These are phyloP conservation scores for Lacanobia wlatinum DNA, from an alignment of 2,888 invertebrate species.

Conservation along the genomic window DNA sequence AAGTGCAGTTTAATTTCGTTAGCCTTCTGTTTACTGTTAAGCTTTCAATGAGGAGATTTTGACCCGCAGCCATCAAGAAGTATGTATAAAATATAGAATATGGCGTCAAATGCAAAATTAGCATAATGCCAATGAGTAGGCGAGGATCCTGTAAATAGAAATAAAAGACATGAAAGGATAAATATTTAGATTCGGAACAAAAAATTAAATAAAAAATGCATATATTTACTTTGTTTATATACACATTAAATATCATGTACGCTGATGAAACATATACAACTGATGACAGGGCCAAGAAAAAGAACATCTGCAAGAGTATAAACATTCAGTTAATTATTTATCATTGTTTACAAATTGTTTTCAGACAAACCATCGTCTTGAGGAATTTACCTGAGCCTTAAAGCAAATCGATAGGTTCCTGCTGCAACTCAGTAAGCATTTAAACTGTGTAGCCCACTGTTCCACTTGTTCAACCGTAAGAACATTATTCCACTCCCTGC, in stretches of 20 bases:
- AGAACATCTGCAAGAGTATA: slow-evolving; percentile 31
- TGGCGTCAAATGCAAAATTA: background rate
- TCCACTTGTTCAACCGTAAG: slow-evolving; percentile 6
- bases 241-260: background rate
- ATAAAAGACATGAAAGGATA: too few relatives aligned
- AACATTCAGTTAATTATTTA: background rate
- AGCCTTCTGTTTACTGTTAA: slow-evolving; percentile 8
- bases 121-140: background rate
- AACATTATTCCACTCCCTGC: background rate
- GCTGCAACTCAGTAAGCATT: slow-evolving; percentile 22
- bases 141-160: slow-evolving; percentile 10
- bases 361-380: background rate
- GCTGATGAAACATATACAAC: background rate
- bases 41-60: slow-evolving; percentile 38
- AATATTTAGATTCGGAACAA: too few relatives aligned
- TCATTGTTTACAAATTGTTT: background rate
- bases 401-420: slow-evolving; percentile 13
- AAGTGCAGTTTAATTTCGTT: slow-evolving; percentile 21
- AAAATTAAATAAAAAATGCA: background rate
- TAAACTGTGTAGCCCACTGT: slow-evolving; percentile 13
- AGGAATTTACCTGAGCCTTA: background rate
- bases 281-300: slow-evolving; percentile 8
- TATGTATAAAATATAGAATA: slow-evolving; percentile 16
- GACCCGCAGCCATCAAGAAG: slow-evolving; percentile 27
- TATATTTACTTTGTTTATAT: slow-evolving; percentile 10